phyloP scores from a whole-genome alignment of 2,797 vertebrate species.

The Tragelaphus oryx region DNA sequence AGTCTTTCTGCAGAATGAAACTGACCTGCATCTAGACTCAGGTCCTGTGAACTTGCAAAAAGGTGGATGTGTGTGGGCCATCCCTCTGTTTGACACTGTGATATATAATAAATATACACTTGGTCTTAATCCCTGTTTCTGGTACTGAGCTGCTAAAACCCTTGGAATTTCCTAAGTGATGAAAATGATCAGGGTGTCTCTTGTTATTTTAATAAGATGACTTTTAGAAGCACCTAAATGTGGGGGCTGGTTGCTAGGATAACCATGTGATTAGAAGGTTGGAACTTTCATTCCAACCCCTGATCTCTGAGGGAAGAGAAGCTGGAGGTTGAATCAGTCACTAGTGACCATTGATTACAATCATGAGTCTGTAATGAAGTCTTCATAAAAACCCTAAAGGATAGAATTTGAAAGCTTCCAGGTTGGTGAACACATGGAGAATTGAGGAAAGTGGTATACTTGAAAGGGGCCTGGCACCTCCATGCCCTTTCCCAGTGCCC shows the following conservation, averaged over 20 bases:
- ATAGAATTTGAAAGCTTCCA: background rate
- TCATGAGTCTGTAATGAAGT: background rate
- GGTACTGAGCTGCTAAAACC: background rate
- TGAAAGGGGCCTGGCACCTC: background rate
- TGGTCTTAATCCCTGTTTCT: background rate
- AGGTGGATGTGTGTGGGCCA: background rate
- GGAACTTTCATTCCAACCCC: background rate
- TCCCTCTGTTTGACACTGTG: background rate
- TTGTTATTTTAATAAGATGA: background rate
- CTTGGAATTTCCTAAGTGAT: background rate
- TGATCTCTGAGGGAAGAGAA: background rate
- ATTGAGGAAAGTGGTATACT: background rate
- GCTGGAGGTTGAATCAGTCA: background rate
- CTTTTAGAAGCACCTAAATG: background rate
- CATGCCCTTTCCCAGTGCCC: background rate
- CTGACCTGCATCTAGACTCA: background rate
- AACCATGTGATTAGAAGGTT: background rate
- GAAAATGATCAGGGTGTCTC: background rate
- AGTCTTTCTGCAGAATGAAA: background rate
- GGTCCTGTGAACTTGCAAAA: accelerated
- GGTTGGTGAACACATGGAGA: background rate
- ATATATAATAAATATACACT: background rate
- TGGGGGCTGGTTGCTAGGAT: background rate
- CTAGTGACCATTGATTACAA: background rate
- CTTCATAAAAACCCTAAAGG: background rate